Evolutionary conservation across 2,797 vertebrate genomes (phyloP).

Genomic region (Spea hammondii): DNA sequence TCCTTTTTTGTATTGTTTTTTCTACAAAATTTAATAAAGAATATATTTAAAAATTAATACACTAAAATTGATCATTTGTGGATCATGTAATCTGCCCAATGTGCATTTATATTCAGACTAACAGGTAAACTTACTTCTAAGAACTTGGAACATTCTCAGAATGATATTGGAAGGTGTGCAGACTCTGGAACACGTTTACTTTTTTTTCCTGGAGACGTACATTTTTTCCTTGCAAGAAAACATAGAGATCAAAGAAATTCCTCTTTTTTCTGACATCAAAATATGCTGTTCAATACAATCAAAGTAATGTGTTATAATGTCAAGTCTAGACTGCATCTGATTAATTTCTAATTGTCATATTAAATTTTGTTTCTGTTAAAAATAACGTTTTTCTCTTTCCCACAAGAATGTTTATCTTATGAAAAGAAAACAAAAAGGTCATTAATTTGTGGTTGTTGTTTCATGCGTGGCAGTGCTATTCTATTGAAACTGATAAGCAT

Average conservation of each 20-base stretch:
- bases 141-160: constrained; percentile 51
- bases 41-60: too few species aligned
- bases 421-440: not conserved
- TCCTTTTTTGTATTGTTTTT: too few species aligned
- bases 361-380: constrained; percentile 18
- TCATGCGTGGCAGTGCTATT: not conserved
- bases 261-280: constrained; percentile 36
- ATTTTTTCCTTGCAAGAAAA: constrained; percentile 38
- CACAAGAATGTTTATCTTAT: constrained; percentile 14
- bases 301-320: constrained; percentile 24
- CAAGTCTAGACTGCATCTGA: constrained; percentile 5
- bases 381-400: not conserved
- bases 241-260: constrained; percentile 38
- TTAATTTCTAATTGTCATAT: constrained; percentile 34
- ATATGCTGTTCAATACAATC: constrained; percentile 28
- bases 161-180: constrained; percentile 7
- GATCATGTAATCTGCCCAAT: constrained; percentile 37
- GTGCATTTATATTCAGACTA: constrained; percentile 43
- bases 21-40: too few species aligned
- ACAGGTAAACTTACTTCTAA: constrained; percentile 52
- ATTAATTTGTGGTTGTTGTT: not conserved
- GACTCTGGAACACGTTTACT: constrained; percentile 33
- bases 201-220: constrained; percentile 26
- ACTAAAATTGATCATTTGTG: constrained; percentile 30
- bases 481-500: not conserved